Evolutionary conservation across 1,140 invertebrate species (phyloP).

Genomic region (Rhopalosiphum padi): DNA sequence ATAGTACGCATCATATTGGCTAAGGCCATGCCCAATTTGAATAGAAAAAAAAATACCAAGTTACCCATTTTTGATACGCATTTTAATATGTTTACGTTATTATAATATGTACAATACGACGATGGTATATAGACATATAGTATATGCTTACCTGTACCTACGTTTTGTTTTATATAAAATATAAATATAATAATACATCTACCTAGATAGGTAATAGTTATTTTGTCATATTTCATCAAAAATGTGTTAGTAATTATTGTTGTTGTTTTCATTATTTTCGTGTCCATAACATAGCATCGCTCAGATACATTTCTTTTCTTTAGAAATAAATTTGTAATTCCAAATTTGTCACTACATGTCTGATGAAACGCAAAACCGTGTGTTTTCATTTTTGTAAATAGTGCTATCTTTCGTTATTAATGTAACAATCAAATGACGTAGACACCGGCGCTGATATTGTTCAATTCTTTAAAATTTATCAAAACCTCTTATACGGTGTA

Average conservation of each 20-base stretch:
- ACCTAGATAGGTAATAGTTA: not conserved
- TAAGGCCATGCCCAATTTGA: no score
- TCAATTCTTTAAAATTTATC: not conserved
- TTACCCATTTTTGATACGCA: no score
- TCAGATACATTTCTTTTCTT: not conserved
- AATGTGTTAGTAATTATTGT: not conserved
- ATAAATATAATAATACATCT: no score
- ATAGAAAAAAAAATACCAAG: no score
- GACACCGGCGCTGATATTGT: not conserved
- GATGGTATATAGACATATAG: no score
- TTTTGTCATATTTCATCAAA: not conserved
- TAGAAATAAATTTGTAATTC: not conserved
- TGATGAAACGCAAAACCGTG: not conserved
- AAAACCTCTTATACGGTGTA: not conserved
- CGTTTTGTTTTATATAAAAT: not conserved
- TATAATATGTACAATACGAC: no score
- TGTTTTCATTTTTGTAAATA: not conserved
- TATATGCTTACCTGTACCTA: no score
- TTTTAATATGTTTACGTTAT: no score
- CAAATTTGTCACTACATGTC: not conserved
- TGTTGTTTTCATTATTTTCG: not conserved
- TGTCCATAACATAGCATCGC: not conserved
- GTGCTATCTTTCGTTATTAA: not conserved
- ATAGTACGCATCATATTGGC: not conserved
- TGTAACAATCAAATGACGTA: not conserved